Evolutionary conservation across 1,140 invertebrate genomes (phyloP), one percentile per base, ranked within the genome.

Genomic region (Dendrolimus kikuchii): DNA sequence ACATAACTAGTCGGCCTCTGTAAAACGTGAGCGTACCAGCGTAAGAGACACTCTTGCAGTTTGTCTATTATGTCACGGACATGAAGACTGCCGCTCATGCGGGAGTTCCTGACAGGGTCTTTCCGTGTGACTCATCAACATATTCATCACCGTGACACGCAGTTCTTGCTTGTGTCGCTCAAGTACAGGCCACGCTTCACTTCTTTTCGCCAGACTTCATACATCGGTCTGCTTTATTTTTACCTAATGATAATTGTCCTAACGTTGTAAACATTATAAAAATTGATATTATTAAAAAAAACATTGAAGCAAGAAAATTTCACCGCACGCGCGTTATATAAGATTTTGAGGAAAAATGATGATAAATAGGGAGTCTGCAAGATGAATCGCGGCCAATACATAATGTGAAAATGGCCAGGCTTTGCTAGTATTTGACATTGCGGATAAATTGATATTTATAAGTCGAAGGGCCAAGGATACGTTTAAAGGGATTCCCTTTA

Each of bases 401-500:
- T 79, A 76, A 74, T 61, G 69, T 68, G 70, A 79, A 75, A 83
- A 79, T 74, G 75, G 73, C 62, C 70, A 72, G 67, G 67, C 64
- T 74, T 72, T 68, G 65, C 58, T 60, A 72, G 68, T 72, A 77
- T 81, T 81, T 84, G 77, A 84, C 79, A 72, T 68, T 57, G 65
- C 68, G 71, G 81, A 83, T 84, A 84, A 86, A 86, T 86, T 86
- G 79, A 86, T 86, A 86, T 86, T 86, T 84, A 86, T 86, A 86
- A 79, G 71, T 73, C 55, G 48, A 65, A 81, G 80, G 81, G 75
- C 77, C 72, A 76, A 68, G 71, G 70, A 77, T 74, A 74, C 78
- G 75, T 81, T 77, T 79, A 75, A 70, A 79, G 78, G 77, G 83
- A 84, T 84, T 84, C 80, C 75, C 79, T 86, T 86, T 86, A 86